Percentiles rank a stretch among this genome's conserved stretches.
phyloP scores from a whole-genome alignment of 2,113 vertebrate species.

The Caracal caracal region DNA sequence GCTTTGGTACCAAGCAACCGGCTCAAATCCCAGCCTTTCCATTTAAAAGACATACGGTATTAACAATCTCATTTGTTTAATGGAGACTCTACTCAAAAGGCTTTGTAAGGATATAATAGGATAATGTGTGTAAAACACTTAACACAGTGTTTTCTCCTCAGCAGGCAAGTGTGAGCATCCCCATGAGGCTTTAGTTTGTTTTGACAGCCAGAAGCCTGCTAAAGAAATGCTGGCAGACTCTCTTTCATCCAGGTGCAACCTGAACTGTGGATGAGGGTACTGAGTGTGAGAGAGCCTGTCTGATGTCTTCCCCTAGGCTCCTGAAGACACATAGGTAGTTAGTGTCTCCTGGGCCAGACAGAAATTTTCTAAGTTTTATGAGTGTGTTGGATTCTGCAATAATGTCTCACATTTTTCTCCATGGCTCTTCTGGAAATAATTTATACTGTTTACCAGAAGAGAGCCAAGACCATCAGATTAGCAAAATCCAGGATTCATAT shows the following conservation, averaged over 20 bases:
- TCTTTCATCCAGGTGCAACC: slow-evolving; percentile 70
- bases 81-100: slow-evolving; percentile 58
- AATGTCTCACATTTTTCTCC: slow-evolving; percentile 46
- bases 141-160: slow-evolving; percentile 70
- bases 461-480: slow-evolving; percentile 72
- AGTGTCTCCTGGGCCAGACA: slow-evolving; percentile 52
- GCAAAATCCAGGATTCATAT: slow-evolving; percentile 61
- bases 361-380: slow-evolving; percentile 57
- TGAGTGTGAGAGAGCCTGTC: neutral
- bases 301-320: slow-evolving; percentile 51
- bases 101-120: slow-evolving; percentile 64
- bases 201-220: slow-evolving; percentile 64
- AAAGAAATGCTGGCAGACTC: slow-evolving; percentile 55
- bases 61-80: slow-evolving; percentile 52
- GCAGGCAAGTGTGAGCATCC: slow-evolving; percentile 57
- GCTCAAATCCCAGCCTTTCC: neutral
- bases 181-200: slow-evolving; percentile 60
- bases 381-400: slow-evolving; percentile 33
- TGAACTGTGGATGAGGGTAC: neutral
- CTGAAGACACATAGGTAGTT: slow-evolving; percentile 33
- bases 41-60: neutral
- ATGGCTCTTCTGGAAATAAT: slow-evolving; percentile 70
- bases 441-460: slow-evolving; percentile 68
- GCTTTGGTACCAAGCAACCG: neutral
- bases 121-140: slow-evolving; percentile 76